Percentiles rank a stretch among this genome's conserved stretches.
These are phyloP conservation scores for Oxyruncus cristatus DNA, from an alignment of 2,113 vertebrate species.

Conservation along the genomic window DNA sequence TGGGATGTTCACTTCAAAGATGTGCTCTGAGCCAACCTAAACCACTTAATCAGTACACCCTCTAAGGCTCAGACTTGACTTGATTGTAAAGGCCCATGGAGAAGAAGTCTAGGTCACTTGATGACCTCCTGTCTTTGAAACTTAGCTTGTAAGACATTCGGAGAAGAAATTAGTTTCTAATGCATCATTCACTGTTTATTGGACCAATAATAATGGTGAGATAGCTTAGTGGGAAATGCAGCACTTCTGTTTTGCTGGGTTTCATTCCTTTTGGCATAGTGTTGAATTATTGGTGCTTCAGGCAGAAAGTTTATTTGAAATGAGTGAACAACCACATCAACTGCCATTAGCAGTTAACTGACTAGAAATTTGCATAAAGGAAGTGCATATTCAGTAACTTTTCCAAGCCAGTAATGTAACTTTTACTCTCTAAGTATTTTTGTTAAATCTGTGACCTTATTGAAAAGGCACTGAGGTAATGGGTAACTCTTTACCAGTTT, in stretches of 20 bases:
- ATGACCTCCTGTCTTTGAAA: background rate
- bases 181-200: background rate
- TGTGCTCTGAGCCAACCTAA: background rate
- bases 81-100: background rate
- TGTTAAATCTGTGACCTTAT: background rate
- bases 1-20: background rate
- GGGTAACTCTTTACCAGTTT: background rate
- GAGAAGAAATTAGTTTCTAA: background rate
- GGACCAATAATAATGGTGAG: background rate
- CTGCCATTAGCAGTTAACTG: background rate
- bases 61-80: background rate
- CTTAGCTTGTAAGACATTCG: background rate
- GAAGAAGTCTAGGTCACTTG: background rate
- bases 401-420: background rate
- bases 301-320: background rate
- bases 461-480: background rate
- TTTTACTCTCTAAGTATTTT: background rate
- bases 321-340: background rate
- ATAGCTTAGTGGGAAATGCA: background rate
- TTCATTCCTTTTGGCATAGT: background rate
- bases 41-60: background rate
- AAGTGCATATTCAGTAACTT: background rate
- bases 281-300: background rate
- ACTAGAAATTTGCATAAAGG: background rate
- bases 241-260: background rate